A percentile compares a stretch with the other conserved stretches of the same genome.
These are phyloP conservation scores for Protobothrops flavoviridis DNA, from an alignment of 2,113 vertebrate species.

Conservation along the genomic window DNA sequence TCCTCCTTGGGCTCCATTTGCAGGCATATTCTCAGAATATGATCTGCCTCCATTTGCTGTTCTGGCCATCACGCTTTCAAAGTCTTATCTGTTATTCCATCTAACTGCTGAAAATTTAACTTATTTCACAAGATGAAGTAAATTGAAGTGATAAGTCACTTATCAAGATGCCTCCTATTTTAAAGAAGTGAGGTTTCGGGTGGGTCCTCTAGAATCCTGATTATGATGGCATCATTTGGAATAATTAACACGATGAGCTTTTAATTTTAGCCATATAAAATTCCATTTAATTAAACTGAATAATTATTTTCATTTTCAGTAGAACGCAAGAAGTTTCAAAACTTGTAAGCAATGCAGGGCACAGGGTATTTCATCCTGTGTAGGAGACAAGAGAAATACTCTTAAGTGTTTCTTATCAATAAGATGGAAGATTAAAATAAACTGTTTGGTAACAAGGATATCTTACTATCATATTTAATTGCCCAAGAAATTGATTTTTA, in stretches of 20 bases:
- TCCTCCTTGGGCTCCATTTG: not conserved
- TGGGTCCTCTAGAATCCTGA: not conserved
- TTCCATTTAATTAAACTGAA: not conserved
- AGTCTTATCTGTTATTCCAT: fast-evolving
- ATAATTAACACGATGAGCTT: too few relatives aligned
- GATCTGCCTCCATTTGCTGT: fast-evolving
- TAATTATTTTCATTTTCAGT: not conserved
- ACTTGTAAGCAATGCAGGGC: not conserved
- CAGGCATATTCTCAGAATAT: not conserved
- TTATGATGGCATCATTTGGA: not conserved
- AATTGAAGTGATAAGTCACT: not conserved
- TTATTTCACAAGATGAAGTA: not conserved
- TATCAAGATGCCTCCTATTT: not conserved
- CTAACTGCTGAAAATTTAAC: not conserved
- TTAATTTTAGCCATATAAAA: not conserved
- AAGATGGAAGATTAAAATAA: not conserved
- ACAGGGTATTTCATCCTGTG: not conserved
- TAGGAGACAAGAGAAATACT: too few relatives aligned
- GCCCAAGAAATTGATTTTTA: not conserved
- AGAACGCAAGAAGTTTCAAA: not conserved
- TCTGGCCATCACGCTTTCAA: not conserved
- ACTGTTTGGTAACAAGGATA: not conserved
- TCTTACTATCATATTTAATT: not conserved
- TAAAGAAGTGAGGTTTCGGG: not conserved
- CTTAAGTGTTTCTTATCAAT: not conserved